Percentiles rank a stretch among this genome's conserved stretches.
Conservation (phyloP, 2,888 invertebrate genomes). For the Orthosia gracilis region DNA sequence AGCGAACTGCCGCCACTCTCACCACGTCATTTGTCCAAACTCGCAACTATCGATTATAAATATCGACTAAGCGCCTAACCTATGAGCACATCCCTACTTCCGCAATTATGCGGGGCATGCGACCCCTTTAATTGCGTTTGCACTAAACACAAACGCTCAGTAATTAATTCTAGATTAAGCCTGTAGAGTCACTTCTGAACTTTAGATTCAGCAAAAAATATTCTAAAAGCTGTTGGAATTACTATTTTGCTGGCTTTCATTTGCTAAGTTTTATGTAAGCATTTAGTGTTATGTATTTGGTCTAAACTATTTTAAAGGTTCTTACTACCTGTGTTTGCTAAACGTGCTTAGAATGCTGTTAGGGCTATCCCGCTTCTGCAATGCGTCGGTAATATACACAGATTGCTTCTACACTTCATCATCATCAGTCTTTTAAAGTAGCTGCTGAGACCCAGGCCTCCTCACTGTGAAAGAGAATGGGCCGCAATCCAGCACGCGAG, state of each 20-base stretch:
- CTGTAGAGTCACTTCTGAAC: constrained; percentile 58
- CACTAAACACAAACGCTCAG: constrained; percentile 78
- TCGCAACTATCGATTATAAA: constrained; percentile 2
- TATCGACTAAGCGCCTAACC: constrained; percentile 25
- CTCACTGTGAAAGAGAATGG: too few species aligned
- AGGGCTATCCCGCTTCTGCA: too few species aligned
- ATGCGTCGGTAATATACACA: too few species aligned
- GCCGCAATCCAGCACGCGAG: too few species aligned
- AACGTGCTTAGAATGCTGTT: not conserved
- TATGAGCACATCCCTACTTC: constrained; percentile 54
- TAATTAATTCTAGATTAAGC: constrained; percentile 82
- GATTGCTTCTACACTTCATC: too few species aligned
- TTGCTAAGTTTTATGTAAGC: constrained; percentile 16
- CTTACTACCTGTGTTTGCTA: not conserved
- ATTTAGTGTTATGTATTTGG: not conserved
- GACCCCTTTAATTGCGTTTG: constrained; percentile 78
- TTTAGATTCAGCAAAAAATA: constrained; percentile 51
- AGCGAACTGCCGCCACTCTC: too few species aligned
- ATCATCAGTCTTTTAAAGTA: too few species aligned
- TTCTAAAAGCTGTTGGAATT: constrained; percentile 37
- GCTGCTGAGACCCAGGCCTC: too few species aligned
- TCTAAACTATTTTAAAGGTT: not conserved
- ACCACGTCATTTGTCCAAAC: not conserved
- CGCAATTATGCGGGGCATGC: constrained; percentile 74
- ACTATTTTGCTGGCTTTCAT: constrained; percentile 30